Conservation (phyloP, 2,797 vertebrate genomes). For the Halcyon leucocephala region DNA sequence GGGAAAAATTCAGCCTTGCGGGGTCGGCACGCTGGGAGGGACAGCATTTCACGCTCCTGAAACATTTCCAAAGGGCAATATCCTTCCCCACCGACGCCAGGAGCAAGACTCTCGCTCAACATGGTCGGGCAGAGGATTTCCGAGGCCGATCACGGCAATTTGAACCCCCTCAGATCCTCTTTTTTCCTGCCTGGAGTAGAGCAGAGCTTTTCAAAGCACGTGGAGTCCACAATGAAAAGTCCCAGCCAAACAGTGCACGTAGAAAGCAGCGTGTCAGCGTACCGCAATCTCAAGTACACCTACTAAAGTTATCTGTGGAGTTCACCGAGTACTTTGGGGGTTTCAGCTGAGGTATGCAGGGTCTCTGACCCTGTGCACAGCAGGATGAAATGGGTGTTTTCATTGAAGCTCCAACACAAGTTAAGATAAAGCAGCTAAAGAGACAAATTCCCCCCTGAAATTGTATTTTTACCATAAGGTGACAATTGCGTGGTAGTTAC, state of each 20-base stretch:
- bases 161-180: neutral
- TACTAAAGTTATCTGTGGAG: neutral
- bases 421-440: neutral
- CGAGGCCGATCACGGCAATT: neutral
- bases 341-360: neutral
- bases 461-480: neutral
- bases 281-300: neutral
- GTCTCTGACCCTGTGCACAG: neutral
- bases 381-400: neutral
- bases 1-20: neutral
- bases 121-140: neutral
- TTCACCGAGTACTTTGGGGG: neutral
- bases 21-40: neutral
- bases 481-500: neutral
- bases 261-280: neutral
- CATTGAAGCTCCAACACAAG: neutral
- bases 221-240: neutral
- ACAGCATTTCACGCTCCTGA: conserved; percentile 28
- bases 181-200: neutral
- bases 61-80: neutral
- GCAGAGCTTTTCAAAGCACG: neutral
- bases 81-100: neutral
- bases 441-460: neutral
- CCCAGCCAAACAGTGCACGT: neutral
- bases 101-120: neutral